Evolutionary conservation across 1,140 invertebrate genomes (phyloP), one percentile per base, ranked within the genome.

Genomic region (Psilanteris sp.): DNA sequence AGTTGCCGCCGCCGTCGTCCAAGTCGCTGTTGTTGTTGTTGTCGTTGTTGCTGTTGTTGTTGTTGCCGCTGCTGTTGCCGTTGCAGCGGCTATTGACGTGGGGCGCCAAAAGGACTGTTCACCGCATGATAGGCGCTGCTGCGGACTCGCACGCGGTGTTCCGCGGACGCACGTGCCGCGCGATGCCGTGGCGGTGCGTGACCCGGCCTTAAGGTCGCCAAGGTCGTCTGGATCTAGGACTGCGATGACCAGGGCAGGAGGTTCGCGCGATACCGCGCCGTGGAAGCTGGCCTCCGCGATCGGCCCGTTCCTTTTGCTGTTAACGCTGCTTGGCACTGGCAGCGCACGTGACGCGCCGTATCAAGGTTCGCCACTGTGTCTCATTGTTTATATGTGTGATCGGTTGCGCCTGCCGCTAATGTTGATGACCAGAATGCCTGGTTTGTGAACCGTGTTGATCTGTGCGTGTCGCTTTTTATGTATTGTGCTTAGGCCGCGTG

Each of bases 291-390:
- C 26, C 8, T 15, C 11, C 39, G 22, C 75, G 61, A 34, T 75
- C 74, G 48, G 36, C 74, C 55, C 61, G 13, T 36, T 82, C 9
- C 73, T 20, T 24, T 68, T 48, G 59, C 67, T 29, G 52, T 76
- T 16, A 14, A 74, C 41, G 80, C 67, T 79, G 34, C 54, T 81
- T 29, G 70, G 67, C 26, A 20, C 75, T 24, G 80, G 81, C 67
- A 75, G 80, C 59, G 79, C 80, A 52, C 74, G 79, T 76, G 75
- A 79, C 46, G 52, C 64, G 32, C 26, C 31, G 11, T 54, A 48
- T 16, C 79, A 81, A 55, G 79, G 73, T 73, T 64, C 68, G 57
- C 55, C 22, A 36, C 9, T 37, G 55, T 61, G 67, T 71, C 62
- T 41, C 14, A 70, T 79, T 62, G 64, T 61, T 50, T 20, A n/a